Evolutionary conservation across 2,797 vertebrate species (phyloP).

Genomic region (Acanthis flammea): DNA sequence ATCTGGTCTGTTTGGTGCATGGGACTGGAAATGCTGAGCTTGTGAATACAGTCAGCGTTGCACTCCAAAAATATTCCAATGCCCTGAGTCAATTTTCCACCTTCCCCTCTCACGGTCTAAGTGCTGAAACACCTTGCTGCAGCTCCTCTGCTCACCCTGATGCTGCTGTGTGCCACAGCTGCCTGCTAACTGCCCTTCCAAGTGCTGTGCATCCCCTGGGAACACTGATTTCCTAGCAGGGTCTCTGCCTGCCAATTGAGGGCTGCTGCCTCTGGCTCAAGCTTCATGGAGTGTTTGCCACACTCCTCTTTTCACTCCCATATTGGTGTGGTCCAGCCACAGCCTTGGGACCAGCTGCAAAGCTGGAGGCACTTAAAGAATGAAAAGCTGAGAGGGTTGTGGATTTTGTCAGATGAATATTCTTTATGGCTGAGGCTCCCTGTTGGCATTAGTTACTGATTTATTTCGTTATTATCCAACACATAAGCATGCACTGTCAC

Average conservation of each 20-base stretch:
- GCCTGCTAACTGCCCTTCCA: not conserved
- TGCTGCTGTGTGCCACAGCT: fast-evolving
- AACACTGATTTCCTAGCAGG: not conserved
- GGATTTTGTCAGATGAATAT: not conserved
- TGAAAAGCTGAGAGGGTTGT: not conserved
- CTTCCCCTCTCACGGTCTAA: not conserved
- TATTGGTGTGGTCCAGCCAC: not conserved
- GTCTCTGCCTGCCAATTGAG: fast-evolving
- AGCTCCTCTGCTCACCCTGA: not conserved
- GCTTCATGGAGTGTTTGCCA: not conserved
- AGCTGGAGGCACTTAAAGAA: not conserved
- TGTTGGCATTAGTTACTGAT: not conserved
- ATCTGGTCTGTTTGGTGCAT: not conserved
- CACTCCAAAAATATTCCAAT: not conserved
- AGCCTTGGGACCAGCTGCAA: not conserved
- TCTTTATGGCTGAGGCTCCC: not conserved
- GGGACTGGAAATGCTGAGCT: not conserved
- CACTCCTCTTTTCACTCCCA: not conserved
- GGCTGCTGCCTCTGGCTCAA: not conserved
- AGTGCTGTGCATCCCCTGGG: not conserved
- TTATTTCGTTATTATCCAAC: not conserved
- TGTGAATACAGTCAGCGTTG: not conserved
- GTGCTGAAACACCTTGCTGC: not conserved
- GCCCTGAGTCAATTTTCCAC: not conserved
- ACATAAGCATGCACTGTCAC: not conserved